Evolutionary conservation across 2,888 invertebrate genomes (phyloP).

Genomic region (Acanthopleura granulata): DNA sequence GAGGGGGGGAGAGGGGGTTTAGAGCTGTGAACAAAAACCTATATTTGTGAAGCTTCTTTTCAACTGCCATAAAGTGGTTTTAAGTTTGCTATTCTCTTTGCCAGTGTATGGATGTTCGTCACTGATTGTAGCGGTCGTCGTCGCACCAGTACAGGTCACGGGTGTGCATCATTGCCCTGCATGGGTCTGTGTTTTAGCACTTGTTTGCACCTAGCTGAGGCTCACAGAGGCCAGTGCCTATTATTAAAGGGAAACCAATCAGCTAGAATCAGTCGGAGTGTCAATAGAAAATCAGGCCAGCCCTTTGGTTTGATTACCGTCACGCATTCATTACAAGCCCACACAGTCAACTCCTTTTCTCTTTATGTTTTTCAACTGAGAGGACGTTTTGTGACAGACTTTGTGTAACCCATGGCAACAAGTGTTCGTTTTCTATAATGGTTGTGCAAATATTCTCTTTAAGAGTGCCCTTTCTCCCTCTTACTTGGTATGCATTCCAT

Average conservation of each 20-base stretch:
- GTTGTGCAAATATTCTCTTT: conserved; percentile 13
- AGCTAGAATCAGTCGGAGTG: background rate
- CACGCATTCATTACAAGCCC: conserved; percentile 4
- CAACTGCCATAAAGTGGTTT: conserved; percentile 6
- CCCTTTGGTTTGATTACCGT: background rate
- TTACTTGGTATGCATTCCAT: conserved; percentile 1
- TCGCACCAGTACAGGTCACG: background rate
- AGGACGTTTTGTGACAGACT: conserved; percentile 15
- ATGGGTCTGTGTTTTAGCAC: background rate
- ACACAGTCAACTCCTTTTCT: conserved; percentile 7
- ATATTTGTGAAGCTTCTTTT: conserved; percentile 10
- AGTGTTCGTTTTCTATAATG: conserved; percentile 14
- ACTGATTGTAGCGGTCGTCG: background rate
- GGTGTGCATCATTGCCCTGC: conserved; percentile 8
- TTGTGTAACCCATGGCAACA: conserved; percentile 18
- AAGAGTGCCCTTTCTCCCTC: background rate
- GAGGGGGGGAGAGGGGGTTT: background rate
- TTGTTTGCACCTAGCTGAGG: conserved; percentile 4
- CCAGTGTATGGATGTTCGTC: background rate
- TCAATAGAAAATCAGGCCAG: background rate
- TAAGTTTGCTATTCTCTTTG: conserved; percentile 12
- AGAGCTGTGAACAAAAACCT: conserved; percentile 13
- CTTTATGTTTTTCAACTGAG: conserved; percentile 11
- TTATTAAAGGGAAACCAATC: conserved; percentile 10
- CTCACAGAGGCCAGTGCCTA: background rate